These are phyloP conservation scores for Trematomus loennbergii DNA, from an alignment of 2,113 vertebrate genomes.

Conservation along the genomic window DNA sequence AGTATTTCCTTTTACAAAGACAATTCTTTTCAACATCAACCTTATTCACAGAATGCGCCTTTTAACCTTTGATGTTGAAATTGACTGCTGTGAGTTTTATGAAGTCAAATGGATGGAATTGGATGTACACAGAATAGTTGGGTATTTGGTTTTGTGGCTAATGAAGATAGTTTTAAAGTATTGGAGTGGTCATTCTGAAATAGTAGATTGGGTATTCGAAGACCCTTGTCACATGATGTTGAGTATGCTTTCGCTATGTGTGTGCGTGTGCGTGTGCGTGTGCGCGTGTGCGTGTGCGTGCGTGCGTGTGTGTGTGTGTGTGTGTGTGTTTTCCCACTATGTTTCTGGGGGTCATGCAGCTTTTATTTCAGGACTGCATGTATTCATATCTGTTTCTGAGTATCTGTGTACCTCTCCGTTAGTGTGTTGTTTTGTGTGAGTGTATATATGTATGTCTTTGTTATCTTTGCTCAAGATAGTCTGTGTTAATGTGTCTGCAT, in stretches of 20 bases:
- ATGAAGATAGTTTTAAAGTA: neutral
- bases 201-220: neutral
- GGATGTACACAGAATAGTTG: conserved; percentile 6
- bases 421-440: neutral
- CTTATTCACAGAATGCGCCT: neutral
- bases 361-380: conserved; percentile 47
- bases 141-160: neutral
- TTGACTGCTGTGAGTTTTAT: neutral
- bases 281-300: no score
- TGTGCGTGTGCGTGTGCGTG: neutral
- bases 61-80: conserved; percentile 5
- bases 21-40: neutral
- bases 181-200: neutral
- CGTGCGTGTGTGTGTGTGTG: no score
- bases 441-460: conserved; percentile 33
- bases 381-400: conserved; percentile 9
- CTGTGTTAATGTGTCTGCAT: conserved; percentile 10
- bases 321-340: neutral
- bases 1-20: neutral
- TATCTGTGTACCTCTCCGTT: conserved; percentile 4
- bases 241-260: neutral
- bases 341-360: conserved; percentile 15
- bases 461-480: neutral
- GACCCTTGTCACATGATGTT: conserved; percentile 3
- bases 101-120: neutral